Conservation (phyloP, 2,888 invertebrate genomes). For the Zygogramma bicolorata region DNA sequence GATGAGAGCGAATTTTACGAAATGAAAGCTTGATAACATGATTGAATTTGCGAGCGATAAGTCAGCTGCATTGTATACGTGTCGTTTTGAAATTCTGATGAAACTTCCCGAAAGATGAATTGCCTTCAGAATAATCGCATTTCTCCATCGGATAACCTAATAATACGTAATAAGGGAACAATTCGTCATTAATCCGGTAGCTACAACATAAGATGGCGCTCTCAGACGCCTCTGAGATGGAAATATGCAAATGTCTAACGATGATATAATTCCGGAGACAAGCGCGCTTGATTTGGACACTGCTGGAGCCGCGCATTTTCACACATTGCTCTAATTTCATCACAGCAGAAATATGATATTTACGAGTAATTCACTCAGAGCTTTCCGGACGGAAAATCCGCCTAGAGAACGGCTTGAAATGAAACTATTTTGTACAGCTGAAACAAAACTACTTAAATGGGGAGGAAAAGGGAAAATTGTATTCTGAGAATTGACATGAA, state of each 20-base stretch:
- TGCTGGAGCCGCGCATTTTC: conserved; percentile 45
- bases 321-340: conserved; percentile 54
- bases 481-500: neutral
- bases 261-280: conserved; percentile 56
- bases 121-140: conserved; percentile 53
- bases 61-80: conserved; percentile 35
- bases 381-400: neutral
- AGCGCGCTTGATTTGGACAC: conserved; percentile 56
- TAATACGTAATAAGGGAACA: conserved; percentile 58
- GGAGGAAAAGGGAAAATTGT: neutral
- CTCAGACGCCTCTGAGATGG: conserved; percentile 46
- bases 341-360: conserved; percentile 21
- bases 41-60: conserved; percentile 16
- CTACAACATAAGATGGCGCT: conserved; percentile 49
- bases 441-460: neutral
- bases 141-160: conserved; percentile 55
- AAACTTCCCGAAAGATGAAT: conserved; percentile 49
- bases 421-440: neutral
- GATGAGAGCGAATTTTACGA: neutral
- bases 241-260: conserved; percentile 56
- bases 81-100: conserved; percentile 51
- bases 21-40: conserved; percentile 1
- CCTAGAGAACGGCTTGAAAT: neutral
- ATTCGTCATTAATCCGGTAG: conserved; percentile 58
- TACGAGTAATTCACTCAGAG: conserved; percentile 14